Base-by-base conservation (phyloP, 2,113 vertebrate species). In the Lynx canadensis region DNA sequence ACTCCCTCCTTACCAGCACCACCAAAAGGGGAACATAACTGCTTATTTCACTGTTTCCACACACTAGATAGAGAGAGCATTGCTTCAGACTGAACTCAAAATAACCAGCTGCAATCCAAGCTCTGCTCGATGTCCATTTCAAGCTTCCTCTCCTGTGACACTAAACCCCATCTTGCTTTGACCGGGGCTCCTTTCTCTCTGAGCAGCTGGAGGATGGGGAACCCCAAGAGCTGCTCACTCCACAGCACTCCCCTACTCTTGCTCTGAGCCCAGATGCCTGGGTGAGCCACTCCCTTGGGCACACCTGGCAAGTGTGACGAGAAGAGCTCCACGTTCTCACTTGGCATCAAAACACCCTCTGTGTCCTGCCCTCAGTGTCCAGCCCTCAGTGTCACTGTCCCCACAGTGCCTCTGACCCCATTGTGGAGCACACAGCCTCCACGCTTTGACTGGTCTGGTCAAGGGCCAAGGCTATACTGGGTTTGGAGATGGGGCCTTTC, bases 241-340 rank as follows among this genome's bases (percentile, higher is more conserved):
- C 18, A 12, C n/a, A 25, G 25, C 4, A 6, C 8, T 16, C 5
- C 60, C 4, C 2, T 11, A 12, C 29, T n/a, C 23, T 1, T 41
- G 66, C 55, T 65, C 82, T 18, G 78, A 65, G n/a, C 66, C 5
- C 25, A 27, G 68, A 55, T 73, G 29, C 25, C 57, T 16, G 1
- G 50, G 45, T 0, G 4, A 8, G 7, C 25, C 31, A 5, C 23
- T 19, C 31, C 45, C 9, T 19, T 21, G 60, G 50, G 31, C 38
- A 29, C 31, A 36, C 66, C n/a, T 3, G 21, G 36, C 27, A 29
- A 41, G n/a, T 19, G 7, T 13, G 12, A 3, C 10, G 3, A 48
- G 65, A 38, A 2, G 3, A 27, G 14, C 48, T 57, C 36, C 4
- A 2, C 1, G 1, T 1, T 81, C 45, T 66, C 45, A 5, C 27